These are phyloP conservation scores for Chesias legatella DNA, from an alignment of 2,888 invertebrate species.

Conservation along the genomic window DNA sequence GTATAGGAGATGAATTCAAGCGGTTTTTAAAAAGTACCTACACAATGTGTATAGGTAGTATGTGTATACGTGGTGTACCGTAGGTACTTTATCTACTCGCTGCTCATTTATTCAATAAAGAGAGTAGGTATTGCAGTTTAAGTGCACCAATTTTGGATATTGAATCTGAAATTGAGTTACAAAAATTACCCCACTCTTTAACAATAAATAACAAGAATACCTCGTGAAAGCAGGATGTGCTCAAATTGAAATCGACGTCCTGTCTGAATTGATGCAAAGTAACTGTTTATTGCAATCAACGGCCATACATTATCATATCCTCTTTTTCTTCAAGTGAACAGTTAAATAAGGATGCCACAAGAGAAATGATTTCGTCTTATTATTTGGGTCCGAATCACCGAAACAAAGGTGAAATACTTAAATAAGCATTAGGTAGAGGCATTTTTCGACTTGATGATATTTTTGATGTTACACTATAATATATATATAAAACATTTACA, in stretches of 20 bases:
- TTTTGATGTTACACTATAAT: too few relatives aligned
- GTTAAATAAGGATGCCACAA: conserved; percentile 37
- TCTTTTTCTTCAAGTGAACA: conserved; percentile 49
- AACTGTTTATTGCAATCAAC: conserved; percentile 74
- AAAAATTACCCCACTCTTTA: conserved; percentile 33
- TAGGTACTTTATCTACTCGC: neutral
- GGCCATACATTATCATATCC: conserved; percentile 62
- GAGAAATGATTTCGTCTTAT: too few relatives aligned
- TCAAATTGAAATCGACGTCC: conserved; percentile 75
- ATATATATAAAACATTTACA: too few relatives aligned
- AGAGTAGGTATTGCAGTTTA: conserved; percentile 5
- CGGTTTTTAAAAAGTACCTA: too few relatives aligned
- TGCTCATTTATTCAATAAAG: conserved; percentile 13
- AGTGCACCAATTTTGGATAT: conserved; percentile 10
- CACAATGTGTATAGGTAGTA: too few relatives aligned
- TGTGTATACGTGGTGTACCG: too few relatives aligned
- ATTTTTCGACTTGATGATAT: too few relatives aligned
- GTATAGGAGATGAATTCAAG: too few relatives aligned
- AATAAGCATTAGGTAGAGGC: too few relatives aligned
- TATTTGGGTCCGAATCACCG: too few relatives aligned
- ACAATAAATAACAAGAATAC: conserved; percentile 55
- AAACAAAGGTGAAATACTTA: too few relatives aligned
- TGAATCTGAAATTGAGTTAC: conserved; percentile 25
- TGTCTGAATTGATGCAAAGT: conserved; percentile 67
- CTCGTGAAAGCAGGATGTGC: conserved; percentile 73